A percentile compares a stretch with the other conserved stretches of the same genome.
Conservation (phyloP, 92 coral and sea anemone species). For the Phenganax marumi region DNA sequence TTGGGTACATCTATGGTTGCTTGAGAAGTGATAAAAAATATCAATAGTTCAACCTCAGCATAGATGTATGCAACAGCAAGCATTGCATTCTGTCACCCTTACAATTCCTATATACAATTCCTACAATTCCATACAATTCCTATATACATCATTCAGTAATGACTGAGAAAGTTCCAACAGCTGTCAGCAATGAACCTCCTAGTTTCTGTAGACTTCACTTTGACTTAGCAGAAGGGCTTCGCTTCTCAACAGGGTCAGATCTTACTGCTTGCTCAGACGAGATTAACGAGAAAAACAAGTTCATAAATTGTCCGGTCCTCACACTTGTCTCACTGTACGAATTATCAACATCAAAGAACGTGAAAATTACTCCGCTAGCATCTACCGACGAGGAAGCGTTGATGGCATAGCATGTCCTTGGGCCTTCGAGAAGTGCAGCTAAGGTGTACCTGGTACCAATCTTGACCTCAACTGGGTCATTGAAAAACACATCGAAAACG, state of each 20-base stretch:
- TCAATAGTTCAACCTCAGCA: too few species aligned
- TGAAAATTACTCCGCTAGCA: conserved; percentile 35
- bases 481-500: conserved; percentile 41
- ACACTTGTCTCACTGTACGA: conserved; percentile 46
- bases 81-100: too few species aligned
- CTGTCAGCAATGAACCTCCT: too few species aligned
- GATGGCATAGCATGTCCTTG: conserved; percentile 40
- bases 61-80: too few species aligned
- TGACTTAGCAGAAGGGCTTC: background rate
- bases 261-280: conserved; percentile 11
- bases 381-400: conserved; percentile 41
- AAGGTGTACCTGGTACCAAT: conserved; percentile 40
- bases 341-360: conserved; percentile 42
- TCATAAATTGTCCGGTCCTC: conserved; percentile 43
- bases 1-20: background rate
- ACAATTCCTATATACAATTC: too few species aligned
- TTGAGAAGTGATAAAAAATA: background rate
- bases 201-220: too few species aligned
- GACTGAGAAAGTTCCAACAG: too few species aligned
- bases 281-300: conserved; percentile 26
- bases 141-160: too few species aligned
- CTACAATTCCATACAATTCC: too few species aligned
- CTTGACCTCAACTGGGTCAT: conserved; percentile 42
- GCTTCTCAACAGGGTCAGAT: conserved; percentile 23
- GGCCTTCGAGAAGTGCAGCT: conserved; percentile 39